Conservation (phyloP, 2,113 vertebrate genomes). For the Periophthalmus modestus region DNA sequence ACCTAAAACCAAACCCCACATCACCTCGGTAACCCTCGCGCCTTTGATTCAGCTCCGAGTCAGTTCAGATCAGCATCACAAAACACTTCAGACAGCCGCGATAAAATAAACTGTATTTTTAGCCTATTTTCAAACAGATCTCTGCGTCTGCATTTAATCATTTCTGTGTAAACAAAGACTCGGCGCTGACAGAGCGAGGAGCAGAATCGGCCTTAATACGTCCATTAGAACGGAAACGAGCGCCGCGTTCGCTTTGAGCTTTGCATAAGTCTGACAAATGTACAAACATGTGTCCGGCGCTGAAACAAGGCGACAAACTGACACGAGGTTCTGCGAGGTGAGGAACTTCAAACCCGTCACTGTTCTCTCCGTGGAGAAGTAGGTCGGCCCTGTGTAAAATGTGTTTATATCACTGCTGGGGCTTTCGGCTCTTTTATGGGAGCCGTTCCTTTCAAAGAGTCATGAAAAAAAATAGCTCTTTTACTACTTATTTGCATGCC, state of each 20-base stretch:
- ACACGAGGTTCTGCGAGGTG: too few species aligned
- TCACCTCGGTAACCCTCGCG: background rate
- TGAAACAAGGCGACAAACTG: background rate
- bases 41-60: background rate
- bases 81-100: background rate
- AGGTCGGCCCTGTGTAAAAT: too few species aligned
- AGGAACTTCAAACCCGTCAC: background rate
- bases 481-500: too few species aligned
- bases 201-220: slow-evolving; percentile 4
- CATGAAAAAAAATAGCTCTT: too few species aligned
- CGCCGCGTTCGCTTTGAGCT: background rate
- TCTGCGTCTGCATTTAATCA: slow-evolving; percentile 3
- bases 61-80: background rate
- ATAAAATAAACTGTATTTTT: slow-evolving; percentile 1
- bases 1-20: background rate
- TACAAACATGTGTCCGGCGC: slow-evolving; percentile 15
- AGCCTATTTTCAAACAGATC: background rate
- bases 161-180: slow-evolving; percentile 21
- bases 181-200: background rate
- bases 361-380: too few species aligned
- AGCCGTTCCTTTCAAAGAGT: too few species aligned
- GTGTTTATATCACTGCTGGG: too few species aligned
- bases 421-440: too few species aligned
- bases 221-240: background rate
- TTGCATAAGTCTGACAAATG: background rate